phyloP scores from a whole-genome alignment of 2,113 vertebrate genomes.

The Corythaeola cristata region DNA sequence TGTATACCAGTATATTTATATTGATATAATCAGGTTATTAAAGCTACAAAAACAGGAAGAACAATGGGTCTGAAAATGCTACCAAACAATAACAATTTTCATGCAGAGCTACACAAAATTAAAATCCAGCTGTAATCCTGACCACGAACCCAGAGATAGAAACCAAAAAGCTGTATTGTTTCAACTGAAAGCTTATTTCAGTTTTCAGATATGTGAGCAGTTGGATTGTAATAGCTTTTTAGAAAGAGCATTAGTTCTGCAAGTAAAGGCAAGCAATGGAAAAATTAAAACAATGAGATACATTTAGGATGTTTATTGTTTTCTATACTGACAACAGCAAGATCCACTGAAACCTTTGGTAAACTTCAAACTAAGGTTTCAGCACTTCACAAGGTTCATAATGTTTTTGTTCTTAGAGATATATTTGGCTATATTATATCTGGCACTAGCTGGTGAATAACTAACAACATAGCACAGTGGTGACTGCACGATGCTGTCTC shows the following conservation, averaged over 20 bases:
- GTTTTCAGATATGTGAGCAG: not conserved
- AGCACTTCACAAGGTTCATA: not conserved
- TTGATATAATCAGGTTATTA: not conserved
- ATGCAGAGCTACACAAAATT: not conserved
- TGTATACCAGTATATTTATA: not conserved
- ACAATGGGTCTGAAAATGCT: not conserved
- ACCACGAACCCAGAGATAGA: not conserved
- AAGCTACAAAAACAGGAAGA: not conserved
- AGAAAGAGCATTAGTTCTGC: not conserved
- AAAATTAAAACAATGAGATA: not conserved
- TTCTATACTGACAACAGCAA: not conserved
- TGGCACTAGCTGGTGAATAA: not conserved
- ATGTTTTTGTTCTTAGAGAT: conserved; percentile 7
- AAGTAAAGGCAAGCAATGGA: not conserved
- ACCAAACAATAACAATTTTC: not conserved
- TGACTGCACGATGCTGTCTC: not conserved
- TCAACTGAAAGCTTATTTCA: not conserved
- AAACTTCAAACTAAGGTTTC: conserved; percentile 31
- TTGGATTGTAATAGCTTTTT: not conserved
- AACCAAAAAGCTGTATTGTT: not conserved
- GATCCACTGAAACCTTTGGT: not conserved
- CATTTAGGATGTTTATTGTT: not conserved
- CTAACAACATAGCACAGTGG: not conserved
- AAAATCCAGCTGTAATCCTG: not conserved
- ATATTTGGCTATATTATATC: conserved; percentile 10